A percentile compares a stretch with the other conserved stretches of the same genome.
These are phyloP conservation scores for Ctenicera cuprea DNA, from an alignment of 2,888 invertebrate species.

Conservation along the genomic window DNA sequence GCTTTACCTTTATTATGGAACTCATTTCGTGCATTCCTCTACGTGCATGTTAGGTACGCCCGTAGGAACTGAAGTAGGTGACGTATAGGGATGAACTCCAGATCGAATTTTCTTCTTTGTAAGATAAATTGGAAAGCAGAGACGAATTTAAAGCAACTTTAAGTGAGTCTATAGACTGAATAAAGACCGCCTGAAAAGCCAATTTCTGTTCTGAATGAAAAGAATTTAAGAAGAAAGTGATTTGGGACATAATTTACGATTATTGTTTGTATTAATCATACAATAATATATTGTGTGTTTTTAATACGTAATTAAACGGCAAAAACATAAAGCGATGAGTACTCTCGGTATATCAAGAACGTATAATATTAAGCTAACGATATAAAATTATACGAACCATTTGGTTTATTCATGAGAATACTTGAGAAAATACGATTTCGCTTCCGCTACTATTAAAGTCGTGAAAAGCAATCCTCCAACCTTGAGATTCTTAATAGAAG, in stretches of 20 bases:
- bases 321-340: no score
- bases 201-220: no score
- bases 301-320: no score
- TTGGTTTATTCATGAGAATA: background rate
- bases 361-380: background rate
- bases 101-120: conserved; percentile 5
- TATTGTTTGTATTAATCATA: no score
- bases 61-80: background rate
- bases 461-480: background rate
- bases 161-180: no score
- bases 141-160: no score
- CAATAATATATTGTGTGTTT: no score
- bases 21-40: conserved; percentile 26
- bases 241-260: no score
- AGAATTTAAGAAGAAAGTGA: no score
- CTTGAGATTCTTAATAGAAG: background rate
- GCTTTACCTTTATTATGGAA: conserved; percentile 40
- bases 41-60: background rate
- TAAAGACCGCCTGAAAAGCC: no score
- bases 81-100: background rate
- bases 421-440: background rate
- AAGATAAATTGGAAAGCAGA: no score
- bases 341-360: no score
- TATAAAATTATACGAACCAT: background rate
- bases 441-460: background rate